Base-by-base conservation (phyloP, 1,140 invertebrate genomes). In the Drosophila subpulchrella region DNA sequence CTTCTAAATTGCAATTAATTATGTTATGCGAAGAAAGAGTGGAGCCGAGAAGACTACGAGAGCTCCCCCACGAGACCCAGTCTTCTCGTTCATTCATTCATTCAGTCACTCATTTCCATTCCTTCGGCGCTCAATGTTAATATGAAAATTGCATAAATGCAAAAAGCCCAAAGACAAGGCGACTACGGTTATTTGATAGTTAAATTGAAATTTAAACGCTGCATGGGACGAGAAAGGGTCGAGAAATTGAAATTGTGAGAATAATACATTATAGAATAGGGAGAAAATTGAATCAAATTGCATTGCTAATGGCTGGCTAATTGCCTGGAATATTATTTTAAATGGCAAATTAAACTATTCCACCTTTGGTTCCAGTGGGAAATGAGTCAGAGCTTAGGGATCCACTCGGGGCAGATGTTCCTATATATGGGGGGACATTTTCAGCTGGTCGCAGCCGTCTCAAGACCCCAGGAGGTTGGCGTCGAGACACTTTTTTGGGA, bases 1-100 rank as follows among this genome's bases (percentile, higher is more conserved):
- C 62, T 72, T 88, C 83, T 88, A 89, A 89, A 89, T 89, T 89
- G 84, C 84, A 89, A 89, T 89, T 89, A 89, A 89, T 89, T 89
- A 84, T 75, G 73, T 80, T 81, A 80, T 78, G 51, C 42, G 59
- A 48, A 63, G 20, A 47, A 58, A 56, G 61, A 74, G 63, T 32
- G 13, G 56, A 57, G 34, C 32, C 15, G 42, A 53, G 57, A 46
- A 50, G 61, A 53, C 48, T 32, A 51, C 39, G 30, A 60, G 30
- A 63, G 65, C 38, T 67, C 65, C 65, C 59, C 47, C 65, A 53
- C 63, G 65, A 65, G 58, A 46, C 51, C 56, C 54, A 50, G 30
- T 20, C 50, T 80, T 71, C 63, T 75, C 71, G 66, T 72, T 72
- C 78, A 81, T 54, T 42, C 38, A 41, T 75, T 79, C 71, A 72